Evolutionary conservation across 2,888 invertebrate genomes (phyloP), one percentile per base, ranked within the genome.

Genomic region (Amphiduros pacificus): DNA sequence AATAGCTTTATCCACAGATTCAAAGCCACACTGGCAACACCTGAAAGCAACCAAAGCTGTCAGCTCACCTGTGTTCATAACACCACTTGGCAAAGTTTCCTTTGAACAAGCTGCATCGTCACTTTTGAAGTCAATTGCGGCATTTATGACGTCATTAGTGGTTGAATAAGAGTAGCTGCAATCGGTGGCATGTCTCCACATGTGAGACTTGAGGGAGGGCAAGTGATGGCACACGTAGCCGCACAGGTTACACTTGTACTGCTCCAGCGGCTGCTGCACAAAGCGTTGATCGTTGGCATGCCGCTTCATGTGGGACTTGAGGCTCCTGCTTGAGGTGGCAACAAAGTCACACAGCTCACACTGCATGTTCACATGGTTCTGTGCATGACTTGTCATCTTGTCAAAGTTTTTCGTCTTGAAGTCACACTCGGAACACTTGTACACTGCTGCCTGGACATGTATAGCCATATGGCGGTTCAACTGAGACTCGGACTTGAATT

Each of bases 151-250:
- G 60, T 77, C 78, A 65, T 80, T 80, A 31, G 77, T 79, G 59
- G 75, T 73, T 63, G 77, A 74, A 53, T 80, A 81, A 65, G 77
- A 78, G 67, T 80, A 81, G 68, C 77, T 77, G 40, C 72, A 69
- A 58, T 80, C 78, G 52, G 75, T 75, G 22, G 80, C 78, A 67
- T 81, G 81, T 1, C 80, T 73, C 80, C 81, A 81, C 80, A 81
- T 80, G 70, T 81, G 81, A 1, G 79, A 79, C 65, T 81, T 81
- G 24, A 81, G 70, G 1, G 81, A 80, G 2, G 81, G 81, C 60
- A 80, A 67, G 62, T 81, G 81, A 65, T 81, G 80, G 63, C 81
- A 81, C 4, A 80, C 77, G 61, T 81, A 81, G 41, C 79, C 79
- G 68, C 81, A 81, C 17, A 81, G 65, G 57, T 78, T 77, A 67